Conservation (phyloP, 1,140 invertebrate species). For the Drosophila varians region DNA sequence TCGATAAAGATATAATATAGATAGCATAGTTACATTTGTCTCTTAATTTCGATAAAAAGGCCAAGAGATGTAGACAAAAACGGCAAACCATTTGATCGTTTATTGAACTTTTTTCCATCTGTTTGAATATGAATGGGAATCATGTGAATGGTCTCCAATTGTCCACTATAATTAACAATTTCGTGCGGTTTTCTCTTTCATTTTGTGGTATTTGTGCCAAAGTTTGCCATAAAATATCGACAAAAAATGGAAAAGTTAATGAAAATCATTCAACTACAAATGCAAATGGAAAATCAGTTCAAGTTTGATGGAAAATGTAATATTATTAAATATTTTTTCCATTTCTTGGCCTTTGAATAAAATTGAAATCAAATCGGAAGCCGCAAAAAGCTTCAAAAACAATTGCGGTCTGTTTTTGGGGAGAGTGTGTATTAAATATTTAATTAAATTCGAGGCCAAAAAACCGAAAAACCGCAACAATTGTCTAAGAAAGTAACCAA, state of each 20-base stretch:
- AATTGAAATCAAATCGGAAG: constrained; percentile 1
- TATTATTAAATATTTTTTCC: background rate
- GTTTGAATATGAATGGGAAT: no score
- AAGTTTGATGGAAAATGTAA: constrained; percentile 1
- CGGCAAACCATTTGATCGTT: constrained; percentile 5
- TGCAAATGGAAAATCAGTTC: constrained; percentile 14
- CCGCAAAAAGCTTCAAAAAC: background rate
- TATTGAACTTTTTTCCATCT: constrained; percentile 15
- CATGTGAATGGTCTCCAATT: constrained; percentile 43
- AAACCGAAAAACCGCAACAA: constrained; percentile 59
- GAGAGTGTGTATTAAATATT: constrained; percentile 77
- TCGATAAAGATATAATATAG: no score
- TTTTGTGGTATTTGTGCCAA: no score
- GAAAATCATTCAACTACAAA: constrained; percentile 45
- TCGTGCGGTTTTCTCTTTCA: constrained; percentile 39
- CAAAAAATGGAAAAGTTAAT: constrained; percentile 66
- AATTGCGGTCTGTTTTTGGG: constrained; percentile 16
- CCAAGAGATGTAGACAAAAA: constrained; percentile 41
- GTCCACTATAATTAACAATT: constrained; percentile 72
- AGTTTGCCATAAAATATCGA: background rate
- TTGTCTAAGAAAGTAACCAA: constrained; percentile 66
- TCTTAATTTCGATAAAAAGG: no score
- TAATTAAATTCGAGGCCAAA: constrained; percentile 64
- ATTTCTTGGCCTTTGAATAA: background rate
- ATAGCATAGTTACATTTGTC: no score